Conservation (phyloP, 2,113 vertebrate genomes). For the Cariama cristata region DNA sequence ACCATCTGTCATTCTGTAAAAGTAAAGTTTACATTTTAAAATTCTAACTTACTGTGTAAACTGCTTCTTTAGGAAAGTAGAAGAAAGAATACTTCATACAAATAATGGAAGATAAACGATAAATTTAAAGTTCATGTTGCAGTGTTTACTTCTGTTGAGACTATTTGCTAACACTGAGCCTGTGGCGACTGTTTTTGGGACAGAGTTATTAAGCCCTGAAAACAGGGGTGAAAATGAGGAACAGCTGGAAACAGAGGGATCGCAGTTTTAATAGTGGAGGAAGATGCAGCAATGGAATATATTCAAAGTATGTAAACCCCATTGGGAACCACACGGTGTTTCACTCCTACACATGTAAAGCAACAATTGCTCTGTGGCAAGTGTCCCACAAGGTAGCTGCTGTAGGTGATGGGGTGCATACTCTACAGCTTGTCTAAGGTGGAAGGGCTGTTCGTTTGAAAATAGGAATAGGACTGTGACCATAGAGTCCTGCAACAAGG, state of each 20-base stretch:
- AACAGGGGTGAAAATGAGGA: neutral
- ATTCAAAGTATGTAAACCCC: neutral
- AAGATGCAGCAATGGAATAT: neutral
- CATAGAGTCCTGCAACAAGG: neutral
- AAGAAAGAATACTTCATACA: neutral
- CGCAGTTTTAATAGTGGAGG: neutral
- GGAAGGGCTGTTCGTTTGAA: neutral
- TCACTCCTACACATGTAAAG: neutral
- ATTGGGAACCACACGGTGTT: fast-evolving
- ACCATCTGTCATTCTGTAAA: neutral
- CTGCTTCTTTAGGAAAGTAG: neutral
- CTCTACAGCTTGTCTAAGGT: neutral
- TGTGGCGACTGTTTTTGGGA: neutral
- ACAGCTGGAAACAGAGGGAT: neutral
- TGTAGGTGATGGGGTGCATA: fast-evolving
- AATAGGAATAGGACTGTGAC: neutral
- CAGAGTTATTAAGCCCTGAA: neutral
- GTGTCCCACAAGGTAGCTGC: neutral
- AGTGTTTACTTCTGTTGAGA: constrained; percentile 15
- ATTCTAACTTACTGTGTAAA: neutral
- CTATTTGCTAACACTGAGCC: neutral
- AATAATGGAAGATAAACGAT: constrained; percentile 8
- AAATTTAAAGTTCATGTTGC: neutral
- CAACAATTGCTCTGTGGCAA: neutral
- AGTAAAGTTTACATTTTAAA: neutral